Evolutionary conservation across 1,140 invertebrate genomes (phyloP), one percentile per base, ranked within the genome.

Genomic region (Bemisia tabaci): DNA sequence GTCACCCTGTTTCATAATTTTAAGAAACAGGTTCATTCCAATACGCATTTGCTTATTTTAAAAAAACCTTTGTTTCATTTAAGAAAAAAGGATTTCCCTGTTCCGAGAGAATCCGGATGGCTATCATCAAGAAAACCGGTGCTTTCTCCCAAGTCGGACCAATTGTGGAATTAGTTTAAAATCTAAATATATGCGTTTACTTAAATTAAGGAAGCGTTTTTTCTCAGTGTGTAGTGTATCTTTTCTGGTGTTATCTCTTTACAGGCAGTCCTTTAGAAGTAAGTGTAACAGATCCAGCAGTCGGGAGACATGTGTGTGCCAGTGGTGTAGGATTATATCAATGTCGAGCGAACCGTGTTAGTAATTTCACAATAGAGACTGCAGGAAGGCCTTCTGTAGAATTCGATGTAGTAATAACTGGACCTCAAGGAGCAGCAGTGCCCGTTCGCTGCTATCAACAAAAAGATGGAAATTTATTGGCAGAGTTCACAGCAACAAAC

Each of bases 381-480:
- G 80, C 91, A 0, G 91, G 92, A 17, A 81, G 87, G 25, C 85
- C 90, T 2, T 90, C 91, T 0, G 83, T 92, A 68, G 91, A 95
- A 73, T 95, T 96, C 73, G 93, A 95, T 75, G 91, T 95, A 0
- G 87, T 95, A 0, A 88, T 95, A 12, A 80, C 86, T 0, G 90
- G 95, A 17, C 93, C 95, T 0, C 89, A 87, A 48, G 90, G 94
- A 9, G 87, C 91, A 70, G 93, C 94, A 0, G 83, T 98, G 24
- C 93, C 94, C 0, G 94, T 97, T 1, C 81, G 90, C 65, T 97
- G 94, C 77, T 97, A 96, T 77, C 92, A 95, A 76, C 95, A 95
- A 69, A 92, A 95, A 76, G 94, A 95, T 72, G 93, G 93, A 12
- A 89, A 93, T 74, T 79, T 97, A 59, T 83, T 95, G 73, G 94